These are phyloP conservation scores for Rhinogobius similis DNA, from an alignment of 2,113 vertebrate species.

Conservation along the genomic window DNA sequence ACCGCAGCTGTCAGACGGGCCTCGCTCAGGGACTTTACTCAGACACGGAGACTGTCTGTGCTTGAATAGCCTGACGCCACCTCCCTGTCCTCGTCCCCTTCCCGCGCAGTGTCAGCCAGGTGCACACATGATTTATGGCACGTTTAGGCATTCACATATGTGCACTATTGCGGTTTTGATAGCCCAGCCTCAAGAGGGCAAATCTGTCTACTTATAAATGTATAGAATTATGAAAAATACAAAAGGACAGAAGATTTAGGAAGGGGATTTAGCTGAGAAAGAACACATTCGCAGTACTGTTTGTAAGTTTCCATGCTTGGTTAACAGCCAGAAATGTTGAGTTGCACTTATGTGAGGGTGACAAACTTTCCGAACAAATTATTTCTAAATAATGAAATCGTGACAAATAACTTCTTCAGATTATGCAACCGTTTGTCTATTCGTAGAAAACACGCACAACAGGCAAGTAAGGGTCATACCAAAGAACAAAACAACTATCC, in stretches of 20 bases:
- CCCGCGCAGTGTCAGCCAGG: background rate
- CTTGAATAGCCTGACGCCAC: background rate
- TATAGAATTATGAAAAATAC: conserved; percentile 8
- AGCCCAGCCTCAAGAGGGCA: background rate
- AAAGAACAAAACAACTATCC: too few species aligned
- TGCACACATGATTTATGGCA: conserved; percentile 1
- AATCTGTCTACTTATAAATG: background rate
- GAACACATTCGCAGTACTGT: background rate
- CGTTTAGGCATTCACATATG: background rate
- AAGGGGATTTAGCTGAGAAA: background rate
- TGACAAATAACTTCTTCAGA: too few species aligned
- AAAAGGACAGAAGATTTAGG: background rate
- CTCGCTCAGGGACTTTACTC: background rate
- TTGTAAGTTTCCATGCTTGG: background rate
- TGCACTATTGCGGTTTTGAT: background rate
- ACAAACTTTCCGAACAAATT: too few species aligned
- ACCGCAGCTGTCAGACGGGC: background rate
- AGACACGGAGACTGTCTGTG: background rate
- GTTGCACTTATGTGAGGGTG: too few species aligned
- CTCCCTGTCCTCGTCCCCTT: background rate
- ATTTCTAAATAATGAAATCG: too few species aligned
- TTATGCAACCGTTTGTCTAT: too few species aligned
- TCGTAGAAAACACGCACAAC: too few species aligned
- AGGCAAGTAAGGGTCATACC: too few species aligned
- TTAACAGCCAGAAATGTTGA: too few species aligned